Evolutionary conservation across 2,888 invertebrate genomes (phyloP).

Genomic region (Drosophila koepferae): DNA sequence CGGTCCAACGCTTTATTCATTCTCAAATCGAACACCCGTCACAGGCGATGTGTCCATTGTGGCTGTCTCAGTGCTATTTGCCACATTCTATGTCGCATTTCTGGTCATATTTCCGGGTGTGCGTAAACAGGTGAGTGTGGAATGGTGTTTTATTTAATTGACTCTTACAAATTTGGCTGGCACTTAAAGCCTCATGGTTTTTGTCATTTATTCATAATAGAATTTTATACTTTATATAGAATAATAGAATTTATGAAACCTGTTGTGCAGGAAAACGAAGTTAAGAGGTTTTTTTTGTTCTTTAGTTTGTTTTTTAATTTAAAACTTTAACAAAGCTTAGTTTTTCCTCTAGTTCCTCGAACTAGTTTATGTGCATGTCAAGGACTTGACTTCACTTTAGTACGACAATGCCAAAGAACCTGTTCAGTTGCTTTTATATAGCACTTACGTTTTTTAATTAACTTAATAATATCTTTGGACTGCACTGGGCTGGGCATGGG

Average conservation of each 20-base stretch:
- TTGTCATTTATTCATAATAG: neutral
- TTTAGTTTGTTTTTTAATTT: neutral
- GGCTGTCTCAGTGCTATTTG: constrained; percentile 93
- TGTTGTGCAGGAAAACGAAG: constrained; percentile 13
- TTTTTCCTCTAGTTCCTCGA: constrained; percentile 31
- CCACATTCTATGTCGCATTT: constrained; percentile 96
- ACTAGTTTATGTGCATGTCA: constrained; percentile 45
- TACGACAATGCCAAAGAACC: constrained; percentile 46
- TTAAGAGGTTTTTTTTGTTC: neutral
- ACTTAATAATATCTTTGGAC: constrained; percentile 34
- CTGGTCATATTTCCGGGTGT: constrained; percentile 98
- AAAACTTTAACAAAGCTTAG: neutral
- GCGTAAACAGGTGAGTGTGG: constrained; percentile 91
- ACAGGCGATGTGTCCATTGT: constrained; percentile 96
- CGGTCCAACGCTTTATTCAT: constrained; percentile 97
- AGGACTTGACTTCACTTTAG: constrained; percentile 34
- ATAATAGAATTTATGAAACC: constrained; percentile 6
- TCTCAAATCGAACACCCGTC: constrained; percentile 97
- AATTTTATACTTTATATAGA: neutral
- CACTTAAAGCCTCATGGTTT: neutral
- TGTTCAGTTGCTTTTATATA: constrained; percentile 22
- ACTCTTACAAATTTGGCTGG: no score
- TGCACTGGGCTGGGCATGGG: neutral
- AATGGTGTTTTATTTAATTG: neutral
- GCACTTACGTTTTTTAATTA: constrained; percentile 50